Evolutionary conservation across 2,797 vertebrate genomes (phyloP).

Genomic region (Macropodus opercularis): DNA sequence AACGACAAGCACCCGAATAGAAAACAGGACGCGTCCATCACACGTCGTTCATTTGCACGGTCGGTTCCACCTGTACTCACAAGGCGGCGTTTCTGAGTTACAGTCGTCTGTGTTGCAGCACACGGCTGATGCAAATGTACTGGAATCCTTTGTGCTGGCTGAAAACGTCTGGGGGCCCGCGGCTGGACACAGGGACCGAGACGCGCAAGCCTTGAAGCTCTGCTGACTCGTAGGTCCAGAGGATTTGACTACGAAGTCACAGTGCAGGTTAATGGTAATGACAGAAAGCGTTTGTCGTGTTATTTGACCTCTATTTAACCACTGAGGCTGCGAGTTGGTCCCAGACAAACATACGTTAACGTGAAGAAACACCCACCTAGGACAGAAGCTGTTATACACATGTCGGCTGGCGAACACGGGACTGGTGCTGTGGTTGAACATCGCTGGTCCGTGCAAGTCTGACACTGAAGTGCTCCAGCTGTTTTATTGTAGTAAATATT

Average conservation of each 20-base stretch:
- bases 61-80: too few relatives aligned
- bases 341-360: too few relatives aligned
- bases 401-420: not conserved
- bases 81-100: not conserved
- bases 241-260: not conserved
- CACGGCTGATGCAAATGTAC: not conserved
- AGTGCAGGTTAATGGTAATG: not conserved
- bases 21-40: too few relatives aligned
- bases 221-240: not conserved
- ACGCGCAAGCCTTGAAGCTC: not conserved
- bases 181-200: not conserved
- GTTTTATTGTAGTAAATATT: too few relatives aligned
- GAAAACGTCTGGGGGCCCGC: not conserved
- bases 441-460: not conserved
- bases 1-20: too few relatives aligned
- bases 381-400: not conserved
- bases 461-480: too few relatives aligned
- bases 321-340: too few relatives aligned
- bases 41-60: not conserved
- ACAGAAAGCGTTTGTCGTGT: too few relatives aligned
- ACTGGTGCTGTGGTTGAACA: not conserved
- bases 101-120: slow-evolving; percentile 9
- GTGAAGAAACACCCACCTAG: not conserved
- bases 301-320: too few relatives aligned
- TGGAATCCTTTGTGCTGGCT: not conserved